phyloP scores from a whole-genome alignment of 2,888 invertebrate genomes.

The Aphrophora alni region DNA sequence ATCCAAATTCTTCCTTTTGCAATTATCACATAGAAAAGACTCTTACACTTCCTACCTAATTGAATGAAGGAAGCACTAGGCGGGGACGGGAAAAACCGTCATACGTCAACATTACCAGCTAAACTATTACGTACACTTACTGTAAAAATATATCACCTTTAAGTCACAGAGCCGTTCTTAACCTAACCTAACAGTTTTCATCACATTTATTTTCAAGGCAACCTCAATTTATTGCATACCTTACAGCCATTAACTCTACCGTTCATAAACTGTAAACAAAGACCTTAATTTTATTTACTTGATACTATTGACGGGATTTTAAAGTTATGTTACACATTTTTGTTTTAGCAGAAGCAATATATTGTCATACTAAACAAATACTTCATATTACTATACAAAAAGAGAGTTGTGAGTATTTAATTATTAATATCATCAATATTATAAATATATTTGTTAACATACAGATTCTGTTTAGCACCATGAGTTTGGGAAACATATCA shows the following conservation, averaged over 20 bases:
- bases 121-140: constrained; percentile 3
- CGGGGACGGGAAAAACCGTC: constrained; percentile 18
- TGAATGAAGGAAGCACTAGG: constrained; percentile 39
- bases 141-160: constrained; percentile 1
- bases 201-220: background rate
- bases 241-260: constrained; percentile 23
- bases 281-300: background rate
- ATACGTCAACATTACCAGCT: background rate
- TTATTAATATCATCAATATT: background rate
- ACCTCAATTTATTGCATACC: constrained; percentile 33
- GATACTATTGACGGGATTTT: background rate
- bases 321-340: constrained; percentile 11
- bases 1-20: background rate
- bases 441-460: background rate
- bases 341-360: background rate
- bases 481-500: constrained; percentile 4
- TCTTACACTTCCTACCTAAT: constrained; percentile 38
- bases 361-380: background rate
- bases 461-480: background rate
- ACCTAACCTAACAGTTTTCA: constrained; percentile 9
- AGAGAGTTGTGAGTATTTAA: background rate
- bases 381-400: background rate
- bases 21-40: constrained; percentile 34
- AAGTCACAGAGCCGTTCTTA: background rate
- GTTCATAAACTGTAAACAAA: background rate